Evolutionary conservation across 2,797 vertebrate species (phyloP), one percentile per base, ranked within the genome.

Genomic region (Tinamus major): DNA sequence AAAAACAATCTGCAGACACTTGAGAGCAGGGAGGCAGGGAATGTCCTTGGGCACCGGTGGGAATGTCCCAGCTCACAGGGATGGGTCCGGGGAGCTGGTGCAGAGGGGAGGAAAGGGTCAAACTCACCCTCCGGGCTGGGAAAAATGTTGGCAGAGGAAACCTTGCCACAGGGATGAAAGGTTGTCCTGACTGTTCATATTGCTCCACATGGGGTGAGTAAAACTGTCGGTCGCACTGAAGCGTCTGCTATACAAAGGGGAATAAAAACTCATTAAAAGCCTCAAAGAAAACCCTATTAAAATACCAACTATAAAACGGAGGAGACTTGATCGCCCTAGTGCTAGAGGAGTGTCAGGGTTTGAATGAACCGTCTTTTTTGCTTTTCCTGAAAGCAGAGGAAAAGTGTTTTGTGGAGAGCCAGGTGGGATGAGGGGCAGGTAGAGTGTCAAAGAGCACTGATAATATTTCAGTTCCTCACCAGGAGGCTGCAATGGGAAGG

Each of bases 241-340:
- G 61, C 10, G n/a, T 72, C 91, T 94, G 83, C 87, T 51, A 71
- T 42, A 62, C 91, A 48, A 41, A 53, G 20, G 90, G 90, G 89
- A 96, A 91, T 72, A 82, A 82, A 89, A 94, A 56, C 90, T 95
- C 61, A 26, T 94, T 94, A 91, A 87, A 62, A 72, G 87, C 18
- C 62, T 71, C 86, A 90, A 74, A 93, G 87, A 84, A 95, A 96
- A 90, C 81, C 68, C 91, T 93, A 70, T 93, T 83, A 94, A 96
- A 96, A 93, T 89, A 92, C 89, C 94, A 79, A 65, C 59, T 62
- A 79, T 48, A 87, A 89, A 94, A 77, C 4, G n/a, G 81, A 89
- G 84, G 69, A 86, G 95, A 89, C 81, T 72, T 16, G 49, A 79
- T 69, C 81, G 27, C 70, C 70, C 64, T 63, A 35, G 46, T 24